Base-by-base conservation (phyloP, 2,888 invertebrate genomes). In the Dexiosoma caninum region DNA sequence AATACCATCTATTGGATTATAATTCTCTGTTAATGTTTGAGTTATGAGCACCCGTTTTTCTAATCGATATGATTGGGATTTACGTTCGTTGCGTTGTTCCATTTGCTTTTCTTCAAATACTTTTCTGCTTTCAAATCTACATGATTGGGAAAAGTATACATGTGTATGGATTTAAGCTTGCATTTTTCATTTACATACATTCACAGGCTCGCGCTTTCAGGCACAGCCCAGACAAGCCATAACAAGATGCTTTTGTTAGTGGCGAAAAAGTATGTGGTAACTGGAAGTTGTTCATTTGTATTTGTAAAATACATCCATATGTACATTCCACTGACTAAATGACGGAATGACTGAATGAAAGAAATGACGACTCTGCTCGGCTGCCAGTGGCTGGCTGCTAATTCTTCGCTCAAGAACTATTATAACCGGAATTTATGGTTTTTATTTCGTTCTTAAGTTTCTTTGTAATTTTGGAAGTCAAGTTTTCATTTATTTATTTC, bases 401-500 rank as follows among this genome's bases (percentile, higher is more conserved):
- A 5, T 2, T 27, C 6, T 21, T 46, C 19, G 40, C 32, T 53
- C 27, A 74, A 57, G 49, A 46, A 62, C 35, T 44, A 35, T 66
- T 66, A 59, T 53, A 59, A 53, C 27, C 72, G 72, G 81, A 81
- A 81, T 81, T 77, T 77, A 77, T 77, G 62, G 37, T 51, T 57
- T 75, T 53, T 55, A 72, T 51, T 64, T 62, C 19, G 10, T 30
- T 74, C 60, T 37, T 23, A 67, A 46, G 69, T 67, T 69, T 67
- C 78, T 60, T 57, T 66, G 53, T 78, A 67, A 53, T 42, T 71
- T 64, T 71, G 70, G 71, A 64, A 71, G 49, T 74, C 37, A 30
- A 19, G 46, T 64, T 53, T 51, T 60, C 27, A 14, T 55, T 21
- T 35, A 37, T 19, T 14, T 51, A 40, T 35, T 66, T 32, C 21